Evolutionary conservation across 2,888 invertebrate species (phyloP).

Genomic region (Xestoiulus laeticollis): DNA sequence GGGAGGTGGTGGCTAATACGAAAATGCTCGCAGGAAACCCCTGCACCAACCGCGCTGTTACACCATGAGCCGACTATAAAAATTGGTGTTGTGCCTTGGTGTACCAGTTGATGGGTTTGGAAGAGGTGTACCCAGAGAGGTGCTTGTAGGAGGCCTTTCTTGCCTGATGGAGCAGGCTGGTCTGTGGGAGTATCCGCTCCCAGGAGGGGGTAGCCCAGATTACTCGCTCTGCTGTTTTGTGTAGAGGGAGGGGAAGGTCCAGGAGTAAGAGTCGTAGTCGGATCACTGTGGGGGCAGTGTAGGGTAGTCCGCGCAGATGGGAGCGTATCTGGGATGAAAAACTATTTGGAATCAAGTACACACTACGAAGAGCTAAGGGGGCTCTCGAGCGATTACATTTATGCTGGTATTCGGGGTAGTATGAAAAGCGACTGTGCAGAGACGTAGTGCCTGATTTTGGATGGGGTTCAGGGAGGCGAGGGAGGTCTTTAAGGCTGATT

Average conservation of each 20-base stretch:
- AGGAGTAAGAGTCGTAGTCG: neutral
- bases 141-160: neutral
- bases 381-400: neutral
- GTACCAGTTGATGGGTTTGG: neutral
- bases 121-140: neutral
- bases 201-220: neutral
- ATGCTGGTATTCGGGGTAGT: neutral
- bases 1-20: neutral
- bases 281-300: neutral
- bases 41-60: neutral
- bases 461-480: neutral
- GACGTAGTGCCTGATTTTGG: neutral
- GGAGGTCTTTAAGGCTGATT: neutral
- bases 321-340: neutral
- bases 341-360: neutral
- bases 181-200: neutral
- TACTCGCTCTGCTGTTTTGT: too few species aligned
- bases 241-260: neutral
- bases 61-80: neutral
- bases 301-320: neutral
- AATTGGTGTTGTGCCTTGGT: too few species aligned
- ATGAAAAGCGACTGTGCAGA: neutral
- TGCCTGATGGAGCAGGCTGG: neutral
- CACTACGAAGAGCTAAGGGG: neutral
- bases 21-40: neutral